These are phyloP conservation scores for Cheilosia variabilis DNA, from an alignment of 2,888 invertebrate species.

Conservation along the genomic window DNA sequence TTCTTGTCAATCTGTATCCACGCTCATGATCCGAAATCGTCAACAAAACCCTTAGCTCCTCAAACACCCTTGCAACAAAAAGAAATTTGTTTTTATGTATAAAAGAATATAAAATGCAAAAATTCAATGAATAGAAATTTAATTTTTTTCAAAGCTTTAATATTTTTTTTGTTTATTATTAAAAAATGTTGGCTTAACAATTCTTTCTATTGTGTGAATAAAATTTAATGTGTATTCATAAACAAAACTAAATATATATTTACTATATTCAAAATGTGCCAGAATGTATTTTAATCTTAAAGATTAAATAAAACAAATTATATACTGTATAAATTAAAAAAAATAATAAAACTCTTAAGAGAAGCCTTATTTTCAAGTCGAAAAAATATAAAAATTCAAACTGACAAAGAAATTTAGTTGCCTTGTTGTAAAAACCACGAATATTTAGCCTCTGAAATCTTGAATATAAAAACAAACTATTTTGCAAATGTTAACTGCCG, in stretches of 20 bases:
- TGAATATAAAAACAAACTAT: constrained; percentile 3
- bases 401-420: constrained; percentile 64
- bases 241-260: constrained; percentile 49
- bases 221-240: constrained; percentile 35
- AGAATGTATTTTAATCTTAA: constrained; percentile 72
- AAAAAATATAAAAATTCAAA: constrained; percentile 31
- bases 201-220: constrained; percentile 35
- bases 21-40: too few species aligned
- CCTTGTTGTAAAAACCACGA: constrained; percentile 60
- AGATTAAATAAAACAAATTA: constrained; percentile 54
- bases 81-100: not conserved
- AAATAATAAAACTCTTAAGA: constrained; percentile 21
- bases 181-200: constrained; percentile 1
- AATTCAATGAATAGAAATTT: constrained; percentile 5
- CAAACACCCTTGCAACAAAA: not conserved
- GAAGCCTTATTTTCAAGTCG: constrained; percentile 61
- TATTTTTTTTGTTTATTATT: constrained; percentile 4
- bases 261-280: constrained; percentile 75
- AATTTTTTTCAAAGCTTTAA: constrained; percentile 39
- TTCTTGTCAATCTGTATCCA: too few species aligned
- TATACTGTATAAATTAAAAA: constrained; percentile 20
- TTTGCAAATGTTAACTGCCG: constrained; percentile 59
- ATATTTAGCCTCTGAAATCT: constrained; percentile 23
- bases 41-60: not conserved
- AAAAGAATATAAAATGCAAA: not conserved